Evolutionary conservation across 30 jellyfish, hydroid and myxozoan genomes (phyloP).

Genomic region (Hydractinia echinata): DNA sequence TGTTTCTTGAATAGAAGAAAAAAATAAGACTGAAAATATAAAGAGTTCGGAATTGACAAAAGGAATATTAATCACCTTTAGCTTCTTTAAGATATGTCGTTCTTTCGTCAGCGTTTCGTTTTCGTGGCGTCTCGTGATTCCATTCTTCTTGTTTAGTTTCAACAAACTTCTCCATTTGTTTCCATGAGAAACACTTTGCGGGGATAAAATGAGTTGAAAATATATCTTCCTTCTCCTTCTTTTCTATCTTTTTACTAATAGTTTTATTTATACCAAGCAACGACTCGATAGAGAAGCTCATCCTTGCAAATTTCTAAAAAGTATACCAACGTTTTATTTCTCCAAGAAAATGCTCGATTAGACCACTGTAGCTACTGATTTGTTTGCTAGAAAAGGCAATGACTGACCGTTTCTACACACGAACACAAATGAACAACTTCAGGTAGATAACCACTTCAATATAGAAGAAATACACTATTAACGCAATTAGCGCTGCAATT

Average conservation of each 20-base stretch:
- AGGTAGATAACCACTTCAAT: too few species aligned
- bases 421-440: too few species aligned
- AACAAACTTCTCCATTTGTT: constrained; percentile 1
- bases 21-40: too few species aligned
- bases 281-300: constrained; percentile 12
- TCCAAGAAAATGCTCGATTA: too few species aligned
- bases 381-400: too few species aligned
- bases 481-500: too few species aligned
- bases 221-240: background rate
- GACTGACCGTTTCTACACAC: too few species aligned
- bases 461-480: too few species aligned
- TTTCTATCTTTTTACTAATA: background rate
- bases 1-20: too few species aligned
- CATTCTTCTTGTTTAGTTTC: background rate
- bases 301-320: background rate
- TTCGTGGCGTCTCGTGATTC: background rate
- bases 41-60: background rate
- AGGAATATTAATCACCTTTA: background rate
- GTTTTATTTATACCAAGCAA: background rate
- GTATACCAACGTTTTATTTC: too few species aligned
- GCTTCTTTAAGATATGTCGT: background rate
- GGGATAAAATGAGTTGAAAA: background rate
- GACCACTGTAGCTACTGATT: too few species aligned
- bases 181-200: background rate
- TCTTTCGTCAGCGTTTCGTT: background rate